These are phyloP conservation scores for Menura novaehollandiae DNA, from an alignment of 2,113 vertebrate species.

Conservation along the genomic window DNA sequence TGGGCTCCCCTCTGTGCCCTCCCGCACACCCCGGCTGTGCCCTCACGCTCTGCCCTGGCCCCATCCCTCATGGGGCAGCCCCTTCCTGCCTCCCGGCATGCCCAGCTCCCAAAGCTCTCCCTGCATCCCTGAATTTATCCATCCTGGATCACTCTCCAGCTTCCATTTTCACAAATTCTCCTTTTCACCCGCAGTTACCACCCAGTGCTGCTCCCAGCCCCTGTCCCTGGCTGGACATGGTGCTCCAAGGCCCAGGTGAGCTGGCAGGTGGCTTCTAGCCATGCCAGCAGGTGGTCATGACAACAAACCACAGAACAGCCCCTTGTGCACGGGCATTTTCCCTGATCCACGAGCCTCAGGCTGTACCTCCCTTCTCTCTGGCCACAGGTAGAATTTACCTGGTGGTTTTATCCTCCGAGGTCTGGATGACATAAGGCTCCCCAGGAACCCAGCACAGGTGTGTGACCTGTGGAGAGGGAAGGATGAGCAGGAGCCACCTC, in stretches of 20 bases:
- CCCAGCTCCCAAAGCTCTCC: neutral
- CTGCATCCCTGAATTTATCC: neutral
- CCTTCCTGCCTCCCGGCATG: neutral
- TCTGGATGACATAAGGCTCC: constrained; percentile 84
- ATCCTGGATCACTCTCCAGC: neutral
- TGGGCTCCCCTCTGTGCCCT: neutral
- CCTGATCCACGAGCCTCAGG: accelerated
- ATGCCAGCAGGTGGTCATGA: neutral
- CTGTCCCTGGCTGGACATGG: neutral
- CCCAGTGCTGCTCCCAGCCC: neutral
- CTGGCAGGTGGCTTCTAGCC: neutral
- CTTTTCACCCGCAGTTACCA: accelerated
- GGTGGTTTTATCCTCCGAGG: constrained; percentile 92
- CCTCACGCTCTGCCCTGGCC: neutral
- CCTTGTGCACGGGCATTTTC: neutral
- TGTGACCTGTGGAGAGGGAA: constrained; percentile 81
- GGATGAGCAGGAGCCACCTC: neutral
- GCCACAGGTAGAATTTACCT: constrained; percentile 68
- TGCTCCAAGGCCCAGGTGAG: neutral
- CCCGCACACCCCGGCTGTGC: accelerated
- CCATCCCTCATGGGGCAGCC: neutral
- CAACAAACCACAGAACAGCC: neutral
- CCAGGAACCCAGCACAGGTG: constrained; percentile 94
- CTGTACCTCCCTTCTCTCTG: neutral
- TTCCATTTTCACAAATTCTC: neutral